Percentiles rank a stretch among this genome's conserved stretches.
Conservation (phyloP, 2,888 invertebrate species). For the Nipponacmea schrenckii region DNA sequence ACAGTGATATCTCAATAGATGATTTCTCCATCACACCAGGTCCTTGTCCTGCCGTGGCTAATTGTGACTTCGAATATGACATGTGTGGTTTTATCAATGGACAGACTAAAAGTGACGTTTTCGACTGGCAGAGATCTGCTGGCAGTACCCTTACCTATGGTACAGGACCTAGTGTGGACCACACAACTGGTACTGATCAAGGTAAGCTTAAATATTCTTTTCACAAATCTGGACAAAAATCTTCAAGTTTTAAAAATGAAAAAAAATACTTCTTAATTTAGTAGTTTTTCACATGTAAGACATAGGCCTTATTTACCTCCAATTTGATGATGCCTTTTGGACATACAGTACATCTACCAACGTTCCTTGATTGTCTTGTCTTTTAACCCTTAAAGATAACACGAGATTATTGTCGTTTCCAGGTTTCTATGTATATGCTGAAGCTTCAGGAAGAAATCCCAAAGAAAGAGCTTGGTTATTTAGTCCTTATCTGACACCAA, state of each 20-base stretch:
- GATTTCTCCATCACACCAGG: constrained; percentile 52
- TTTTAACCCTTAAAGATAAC: no score
- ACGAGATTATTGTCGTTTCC: constrained; percentile 11
- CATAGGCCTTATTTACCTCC: no score
- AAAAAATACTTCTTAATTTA: no score
- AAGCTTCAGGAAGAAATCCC: constrained; percentile 38
- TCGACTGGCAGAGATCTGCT: constrained; percentile 60
- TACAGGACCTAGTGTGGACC: constrained; percentile 58
- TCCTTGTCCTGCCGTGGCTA: constrained; percentile 51
- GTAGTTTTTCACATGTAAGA: no score
- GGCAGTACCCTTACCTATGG: constrained; percentile 45
- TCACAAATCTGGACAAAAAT: neutral
- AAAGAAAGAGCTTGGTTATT: constrained; percentile 56
- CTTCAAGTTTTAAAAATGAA: no score
- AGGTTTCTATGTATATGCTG: constrained; percentile 59
- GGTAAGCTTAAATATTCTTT: constrained; percentile 23
- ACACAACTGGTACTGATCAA: constrained; percentile 52
- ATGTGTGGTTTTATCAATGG: constrained; percentile 56
- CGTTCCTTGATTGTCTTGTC: no score
- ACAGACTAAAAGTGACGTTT: constrained; percentile 41
- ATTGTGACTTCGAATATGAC: constrained; percentile 60
- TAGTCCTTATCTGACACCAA: constrained; percentile 50
- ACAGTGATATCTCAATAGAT: constrained; percentile 60
- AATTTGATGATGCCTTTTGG: no score
- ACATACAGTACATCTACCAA: no score